Base-by-base conservation (phyloP, 2,888 invertebrate species). In the Serrognathus titanus region DNA sequence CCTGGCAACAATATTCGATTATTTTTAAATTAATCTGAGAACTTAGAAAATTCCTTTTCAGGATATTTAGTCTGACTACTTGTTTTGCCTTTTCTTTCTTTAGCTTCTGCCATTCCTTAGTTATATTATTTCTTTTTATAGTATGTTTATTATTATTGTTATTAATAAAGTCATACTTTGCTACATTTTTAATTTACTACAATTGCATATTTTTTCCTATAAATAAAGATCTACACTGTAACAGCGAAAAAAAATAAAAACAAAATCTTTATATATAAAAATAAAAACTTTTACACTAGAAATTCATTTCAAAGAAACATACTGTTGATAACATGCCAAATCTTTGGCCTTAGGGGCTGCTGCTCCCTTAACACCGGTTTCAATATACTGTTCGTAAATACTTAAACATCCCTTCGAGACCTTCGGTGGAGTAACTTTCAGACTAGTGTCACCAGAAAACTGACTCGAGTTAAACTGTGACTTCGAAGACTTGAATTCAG, bases 301-400 rank as follows among this genome's bases (percentile, higher is more conserved):
- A 48, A 36, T 24, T 69, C 63, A 72, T 63, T 71, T 69, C 47
- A 68, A 68, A 66, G 66, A 69, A 57, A 73, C 73, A 69, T 80
- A 82, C 61, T 74, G 75, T 65, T 77, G 71, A 66, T 83, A 84
- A 5, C 80, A 70, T 55, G 70, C 76, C 63, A 82, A 69, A 69
- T 82, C 80, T 41, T 69, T 73, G 13, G 74, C 61, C 63, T 76
- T 78, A 11, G 77, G 83, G 57, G 61, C 77, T 38, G 71, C 78
- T 53, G 79, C 86, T 2, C 89, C 80, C 64, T 79, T 71, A 64
- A 78, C 71, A 68, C 82, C 81, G 11, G 76, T 72, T 67, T 80
- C 74, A 3, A 91, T 83, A 70, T 91, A 91, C 50, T 84, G 83
- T 59, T 83, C 79, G 72, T 92, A 92, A 61, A 90, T 82, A 64